Evolutionary conservation across 2,888 invertebrate species (phyloP), one percentile per base, ranked within the genome.

Genomic region (Andricus quercusramuli): DNA sequence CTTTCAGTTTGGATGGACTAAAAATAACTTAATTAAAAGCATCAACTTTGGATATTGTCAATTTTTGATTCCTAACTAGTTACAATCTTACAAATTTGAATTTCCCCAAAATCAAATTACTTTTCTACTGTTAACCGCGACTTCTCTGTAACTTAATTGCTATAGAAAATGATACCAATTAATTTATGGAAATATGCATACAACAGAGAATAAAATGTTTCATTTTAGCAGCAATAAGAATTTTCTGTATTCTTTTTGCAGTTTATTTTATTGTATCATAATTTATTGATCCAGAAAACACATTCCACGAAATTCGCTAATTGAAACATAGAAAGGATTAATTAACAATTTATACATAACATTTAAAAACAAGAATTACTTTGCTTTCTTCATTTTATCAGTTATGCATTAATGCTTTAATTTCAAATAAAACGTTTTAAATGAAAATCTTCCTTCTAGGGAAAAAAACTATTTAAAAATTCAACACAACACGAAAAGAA

Each of bases 401-500:
- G 5, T n/a, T n/a, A 9, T n/a, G 13, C 13, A 44, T 68, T 5
- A 41, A n/a, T 68, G 20, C 11, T 22, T 44, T 25, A 17, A 22
- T 47, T 15, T 41, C 15, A 68, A 11, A 25, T 44, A 25, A 68
- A 13, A 47, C 8, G 37, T 47, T 15, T 2, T 44, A 22, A 68
- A 44, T 68, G 17, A 6, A 47, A 8, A 15, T 11, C 5, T 70
- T 29, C 20, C 29, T 29, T 51, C 17, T 29, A 37, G 9, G 8
- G 1, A 37, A 47, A 68, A 25, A 47, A 20, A n/a, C 11, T 3
- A 32, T 41, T 20, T 41, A n/a, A 32, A 51, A 56, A 13, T 59
- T 29, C 15, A 37, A 74, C 56, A 56, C 74, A 56, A 56, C 32
- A 47, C 25, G 47, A 59, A 59, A n/a, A 51, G 47, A 70, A 70